Percentiles rank a stretch among this genome's conserved stretches.
These are phyloP conservation scores for Mythimna ferrago DNA, from an alignment of 2,888 invertebrate species.

Conservation along the genomic window DNA sequence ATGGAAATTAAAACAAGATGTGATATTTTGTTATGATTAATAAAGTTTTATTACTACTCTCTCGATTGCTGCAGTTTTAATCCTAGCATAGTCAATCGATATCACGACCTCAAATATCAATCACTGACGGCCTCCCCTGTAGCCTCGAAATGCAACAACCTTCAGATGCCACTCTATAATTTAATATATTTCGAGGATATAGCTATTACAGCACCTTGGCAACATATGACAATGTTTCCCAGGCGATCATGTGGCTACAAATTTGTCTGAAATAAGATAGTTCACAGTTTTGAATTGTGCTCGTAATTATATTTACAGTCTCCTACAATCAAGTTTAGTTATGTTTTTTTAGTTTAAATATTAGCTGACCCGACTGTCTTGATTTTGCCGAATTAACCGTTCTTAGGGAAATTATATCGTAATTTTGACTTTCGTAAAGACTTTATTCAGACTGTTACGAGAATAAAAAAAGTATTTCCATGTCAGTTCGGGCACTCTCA, in stretches of 20 bases:
- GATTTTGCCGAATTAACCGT: background rate
- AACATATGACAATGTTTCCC: constrained; percentile 2
- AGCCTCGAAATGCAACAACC: constrained; percentile 1
- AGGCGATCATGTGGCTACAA: background rate
- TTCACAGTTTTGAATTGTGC: background rate
- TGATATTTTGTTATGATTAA: background rate
- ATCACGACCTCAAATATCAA: background rate
- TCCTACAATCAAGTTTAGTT: background rate
- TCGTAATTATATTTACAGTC: background rate
- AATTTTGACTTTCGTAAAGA: background rate
- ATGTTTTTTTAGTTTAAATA: background rate
- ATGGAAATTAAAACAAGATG: background rate
- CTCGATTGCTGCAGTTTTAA: background rate
- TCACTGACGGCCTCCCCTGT: background rate
- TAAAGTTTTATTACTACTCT: background rate
- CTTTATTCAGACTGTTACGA: background rate
- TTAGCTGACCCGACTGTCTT: background rate
- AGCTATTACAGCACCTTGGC: constrained; percentile 20
- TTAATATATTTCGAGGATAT: constrained; percentile 10
- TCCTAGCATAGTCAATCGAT: background rate
- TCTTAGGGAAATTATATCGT: background rate
- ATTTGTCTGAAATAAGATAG: background rate
- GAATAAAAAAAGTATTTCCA: background rate
- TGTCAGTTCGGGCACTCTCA: background rate
- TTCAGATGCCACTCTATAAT: constrained; percentile 18